Evolutionary conservation across 2,113 vertebrate species (phyloP).

Genomic region (Neotoma lepida): DNA sequence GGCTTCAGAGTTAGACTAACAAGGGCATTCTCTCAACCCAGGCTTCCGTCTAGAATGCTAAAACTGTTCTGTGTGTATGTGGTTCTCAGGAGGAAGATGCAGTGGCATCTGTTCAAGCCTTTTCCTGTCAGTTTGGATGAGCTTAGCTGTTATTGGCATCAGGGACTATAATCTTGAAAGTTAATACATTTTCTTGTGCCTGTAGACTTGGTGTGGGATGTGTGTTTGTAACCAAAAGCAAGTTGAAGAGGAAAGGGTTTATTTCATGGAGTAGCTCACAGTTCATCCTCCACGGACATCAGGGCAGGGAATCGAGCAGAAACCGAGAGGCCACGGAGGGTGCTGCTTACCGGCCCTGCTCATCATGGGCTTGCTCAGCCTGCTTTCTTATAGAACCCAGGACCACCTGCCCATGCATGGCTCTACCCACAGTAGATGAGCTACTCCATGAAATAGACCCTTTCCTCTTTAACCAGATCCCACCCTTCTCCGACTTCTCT

Average conservation of each 20-base stretch:
- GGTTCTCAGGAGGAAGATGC: background rate
- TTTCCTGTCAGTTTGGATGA: background rate
- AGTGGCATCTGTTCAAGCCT: accelerated
- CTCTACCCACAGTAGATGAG: background rate
- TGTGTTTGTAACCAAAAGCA: background rate
- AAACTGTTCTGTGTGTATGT: accelerated
- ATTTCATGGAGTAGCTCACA: background rate
- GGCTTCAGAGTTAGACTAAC: background rate
- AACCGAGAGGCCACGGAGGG: background rate
- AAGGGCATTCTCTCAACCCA: background rate
- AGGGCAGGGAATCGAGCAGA: background rate
- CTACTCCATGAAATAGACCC: no score
- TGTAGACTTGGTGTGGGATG: background rate
- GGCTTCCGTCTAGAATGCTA: background rate
- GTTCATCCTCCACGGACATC: background rate
- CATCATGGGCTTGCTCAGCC: background rate
- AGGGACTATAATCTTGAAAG: background rate
- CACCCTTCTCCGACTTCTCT: background rate
- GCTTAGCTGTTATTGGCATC: accelerated
- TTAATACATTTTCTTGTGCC: no score
- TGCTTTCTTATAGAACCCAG: background rate
- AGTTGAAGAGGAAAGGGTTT: background rate
- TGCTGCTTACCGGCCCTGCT: background rate
- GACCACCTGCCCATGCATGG: background rate
- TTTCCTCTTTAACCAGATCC: background rate